phyloP scores from a whole-genome alignment of 2,113 vertebrate species.

The Amphiprion ocellaris region DNA sequence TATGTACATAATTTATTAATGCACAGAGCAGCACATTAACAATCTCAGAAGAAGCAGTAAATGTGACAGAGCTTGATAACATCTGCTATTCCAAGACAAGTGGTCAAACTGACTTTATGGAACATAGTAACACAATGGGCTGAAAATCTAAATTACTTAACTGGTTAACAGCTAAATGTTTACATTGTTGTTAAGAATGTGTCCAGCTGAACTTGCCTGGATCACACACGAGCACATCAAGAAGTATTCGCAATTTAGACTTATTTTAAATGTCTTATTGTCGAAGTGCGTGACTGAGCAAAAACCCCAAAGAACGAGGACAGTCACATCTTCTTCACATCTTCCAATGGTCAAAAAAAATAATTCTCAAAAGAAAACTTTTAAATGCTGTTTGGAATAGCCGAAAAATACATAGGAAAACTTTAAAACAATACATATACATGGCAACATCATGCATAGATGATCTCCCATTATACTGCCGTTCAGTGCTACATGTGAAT shows the following conservation, averaged over 20 bases:
- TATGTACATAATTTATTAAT: conserved; percentile 76
- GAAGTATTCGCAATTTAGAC: conserved; percentile 12
- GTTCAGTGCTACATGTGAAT: conserved; percentile 39
- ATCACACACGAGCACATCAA: conserved; percentile 4
- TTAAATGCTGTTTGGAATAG: conserved; percentile 28
- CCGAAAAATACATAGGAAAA: conserved; percentile 1
- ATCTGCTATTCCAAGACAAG: neutral
- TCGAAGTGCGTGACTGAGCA: neutral
- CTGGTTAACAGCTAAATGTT: neutral
- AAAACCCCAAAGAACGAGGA: neutral
- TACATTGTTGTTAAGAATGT: conserved; percentile 4
- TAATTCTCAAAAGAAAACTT: neutral
- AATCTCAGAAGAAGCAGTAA: conserved; percentile 20
- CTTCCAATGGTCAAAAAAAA: neutral
- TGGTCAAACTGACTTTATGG: neutral
- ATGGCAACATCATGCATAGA: neutral
- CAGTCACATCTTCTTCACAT: neutral
- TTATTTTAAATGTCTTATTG: neutral
- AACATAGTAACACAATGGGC: neutral
- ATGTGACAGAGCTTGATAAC: neutral
- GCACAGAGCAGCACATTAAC: conserved; percentile 56
- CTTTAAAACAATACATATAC: neutral
- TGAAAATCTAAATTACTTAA: neutral
- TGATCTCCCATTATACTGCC: neutral
- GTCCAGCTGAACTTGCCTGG: neutral